Base-by-base conservation (phyloP, 1,140 invertebrate genomes). In the Cherax quadricarinatus region DNA sequence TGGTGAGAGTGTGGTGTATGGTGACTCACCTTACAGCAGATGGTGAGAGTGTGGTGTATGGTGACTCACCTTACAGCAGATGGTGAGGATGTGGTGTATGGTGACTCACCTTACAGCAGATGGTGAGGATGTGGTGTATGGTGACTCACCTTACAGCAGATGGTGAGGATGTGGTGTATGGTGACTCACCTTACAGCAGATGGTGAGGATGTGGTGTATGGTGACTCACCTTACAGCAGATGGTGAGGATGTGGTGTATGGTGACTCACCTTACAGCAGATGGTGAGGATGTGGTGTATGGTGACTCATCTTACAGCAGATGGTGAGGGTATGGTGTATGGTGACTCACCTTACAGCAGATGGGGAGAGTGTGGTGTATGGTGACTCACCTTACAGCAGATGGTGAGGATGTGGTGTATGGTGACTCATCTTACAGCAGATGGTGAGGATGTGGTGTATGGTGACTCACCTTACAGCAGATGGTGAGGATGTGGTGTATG, bases 1-100 rank as follows among this genome's bases (percentile, higher is more conserved):
- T 60, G 16, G 3, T 10, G 57, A 60, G 16, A 3, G 16, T 60
- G 57, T 10, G 57, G 57, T 10, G 57, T 16, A 16, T 10, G 57
- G 16, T 60, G 16, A 84, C 81, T 57, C 21, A 91, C 89, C 83
- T 91, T 91, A 24, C 89, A 83, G 30, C 60, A 91, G 89, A 91
- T 91, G 49, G 21, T 57, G 70, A 86, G 6, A 2, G 16, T 60
- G 57, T 10, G 57, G 57, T 10, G 57, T 16, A 16, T 10, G 57
- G 16, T 60, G 16, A 84, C 81, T 57, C 21, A 91, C 89, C 83
- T 91, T 91, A 24, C 89, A 83, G 30, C 60, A 91, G 89, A 91
- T 91, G 49, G 21, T 57, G 70, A 86, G 6, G 70, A 91, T 83
- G 21, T 75, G 3, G 4, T n/a, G n/a, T n/a, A n/a, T n/a, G n/a